phyloP scores from a whole-genome alignment of 2,888 invertebrate species.

The Torymus tubicola region DNA sequence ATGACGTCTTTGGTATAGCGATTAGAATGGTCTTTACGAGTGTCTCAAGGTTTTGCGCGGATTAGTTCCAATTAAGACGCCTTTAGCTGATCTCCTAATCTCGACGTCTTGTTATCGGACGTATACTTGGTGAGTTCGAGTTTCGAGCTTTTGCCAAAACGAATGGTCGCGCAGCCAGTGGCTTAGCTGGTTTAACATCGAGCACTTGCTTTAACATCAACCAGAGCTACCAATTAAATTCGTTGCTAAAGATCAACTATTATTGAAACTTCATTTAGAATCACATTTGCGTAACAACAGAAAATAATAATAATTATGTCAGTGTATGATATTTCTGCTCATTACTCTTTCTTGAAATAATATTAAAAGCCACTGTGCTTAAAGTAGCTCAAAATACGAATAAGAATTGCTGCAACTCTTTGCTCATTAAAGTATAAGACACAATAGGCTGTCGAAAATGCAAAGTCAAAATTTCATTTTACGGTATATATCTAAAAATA shows the following conservation, averaged over 20 bases:
- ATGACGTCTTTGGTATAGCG: conserved; percentile 27
- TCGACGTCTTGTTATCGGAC: conserved; percentile 57
- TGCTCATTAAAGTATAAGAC: no score
- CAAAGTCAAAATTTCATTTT: no score
- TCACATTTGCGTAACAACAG: not conserved
- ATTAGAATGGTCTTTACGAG: conserved; percentile 47
- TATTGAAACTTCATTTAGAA: not conserved
- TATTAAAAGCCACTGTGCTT: no score
- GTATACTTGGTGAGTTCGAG: conserved; percentile 51
- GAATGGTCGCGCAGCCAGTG: conserved; percentile 40
- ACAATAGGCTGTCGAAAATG: no score
- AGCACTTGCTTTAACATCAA: not conserved
- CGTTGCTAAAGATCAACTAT: not conserved
- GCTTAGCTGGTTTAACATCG: conserved; percentile 28
- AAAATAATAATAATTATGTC: no score
- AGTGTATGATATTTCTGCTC: no score
- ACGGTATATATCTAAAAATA: no score
- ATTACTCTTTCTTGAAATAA: no score
- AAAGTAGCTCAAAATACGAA: no score
- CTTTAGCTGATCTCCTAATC: conserved; percentile 56
- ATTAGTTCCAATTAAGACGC: conserved; percentile 59
- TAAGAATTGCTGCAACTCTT: no score
- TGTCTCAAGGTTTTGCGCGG: conserved; percentile 51
- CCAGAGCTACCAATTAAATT: conserved; percentile 11
- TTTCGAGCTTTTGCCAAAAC: conserved; percentile 49